These are phyloP conservation scores for Athrips mouffetella DNA, from an alignment of 2,888 invertebrate species.

Conservation along the genomic window DNA sequence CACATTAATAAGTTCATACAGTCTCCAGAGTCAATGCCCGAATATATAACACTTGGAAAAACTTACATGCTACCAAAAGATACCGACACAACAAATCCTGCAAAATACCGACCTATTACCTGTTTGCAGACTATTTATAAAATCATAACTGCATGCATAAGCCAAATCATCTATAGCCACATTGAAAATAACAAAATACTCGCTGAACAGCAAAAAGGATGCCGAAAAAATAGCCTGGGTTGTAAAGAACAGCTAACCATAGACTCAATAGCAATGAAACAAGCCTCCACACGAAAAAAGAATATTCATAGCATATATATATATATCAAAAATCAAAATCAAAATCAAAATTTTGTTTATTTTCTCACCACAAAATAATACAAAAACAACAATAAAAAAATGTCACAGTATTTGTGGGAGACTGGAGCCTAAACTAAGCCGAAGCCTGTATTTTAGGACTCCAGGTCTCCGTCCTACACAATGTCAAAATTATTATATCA, in stretches of 20 bases:
- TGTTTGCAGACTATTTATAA: constrained; percentile 23
- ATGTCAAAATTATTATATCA: too few relatives aligned
- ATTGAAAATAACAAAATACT: constrained; percentile 7
- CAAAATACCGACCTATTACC: constrained; percentile 20
- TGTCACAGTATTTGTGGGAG: constrained; percentile 7
- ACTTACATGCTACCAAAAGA: constrained; percentile 17
- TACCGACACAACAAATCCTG: constrained; percentile 7
- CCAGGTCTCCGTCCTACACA: too few relatives aligned
- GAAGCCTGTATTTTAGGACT: background rate
- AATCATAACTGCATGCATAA: constrained; percentile 17
- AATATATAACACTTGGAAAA: too few relatives aligned
- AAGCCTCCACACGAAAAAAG: too few relatives aligned
- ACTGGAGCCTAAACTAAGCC: background rate
- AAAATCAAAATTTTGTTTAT: too few relatives aligned
- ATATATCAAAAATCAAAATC: too few relatives aligned
- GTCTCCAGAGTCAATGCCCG: too few relatives aligned
- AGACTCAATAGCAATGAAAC: too few relatives aligned
- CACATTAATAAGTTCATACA: constrained; percentile 18
- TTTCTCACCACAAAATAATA: too few relatives aligned
- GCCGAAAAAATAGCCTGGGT: too few relatives aligned
- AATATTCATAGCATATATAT: background rate
- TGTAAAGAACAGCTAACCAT: too few relatives aligned
- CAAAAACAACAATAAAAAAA: constrained; percentile 10
- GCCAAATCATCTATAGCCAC: constrained; percentile 14
- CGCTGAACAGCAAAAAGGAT: too few relatives aligned